Evolutionary conservation across 2,888 invertebrate species (phyloP).

Genomic region (Noctua pronuba): DNA sequence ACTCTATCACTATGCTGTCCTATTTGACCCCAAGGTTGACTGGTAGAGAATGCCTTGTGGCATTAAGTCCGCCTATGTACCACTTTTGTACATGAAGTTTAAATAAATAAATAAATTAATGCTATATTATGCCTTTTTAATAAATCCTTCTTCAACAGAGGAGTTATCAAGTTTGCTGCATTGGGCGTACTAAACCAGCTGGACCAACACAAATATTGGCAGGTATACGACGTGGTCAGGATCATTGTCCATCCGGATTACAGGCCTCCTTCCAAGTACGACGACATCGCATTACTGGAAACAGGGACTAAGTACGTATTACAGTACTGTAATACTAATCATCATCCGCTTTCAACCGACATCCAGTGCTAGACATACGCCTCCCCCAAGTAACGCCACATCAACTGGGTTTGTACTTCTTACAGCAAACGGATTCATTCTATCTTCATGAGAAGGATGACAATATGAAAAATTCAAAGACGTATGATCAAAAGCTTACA

Average conservation of each 20-base stretch:
- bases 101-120: too few relatives aligned
- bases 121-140: neutral
- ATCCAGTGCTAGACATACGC: neutral
- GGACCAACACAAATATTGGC: neutral
- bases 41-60: too few relatives aligned
- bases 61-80: too few relatives aligned
- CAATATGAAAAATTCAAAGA: too few relatives aligned
- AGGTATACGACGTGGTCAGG: constrained; percentile 23
- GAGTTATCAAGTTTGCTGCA: constrained; percentile 26
- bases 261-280: constrained; percentile 30
- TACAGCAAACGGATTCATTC: neutral
- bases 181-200: constrained; percentile 1
- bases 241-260: constrained; percentile 23
- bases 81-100: too few relatives aligned
- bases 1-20: too few relatives aligned
- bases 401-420: neutral
- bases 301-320: constrained; percentile 28
- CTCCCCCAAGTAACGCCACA: neutral
- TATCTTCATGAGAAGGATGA: neutral
- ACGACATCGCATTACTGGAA: constrained; percentile 45
- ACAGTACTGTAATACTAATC: neutral
- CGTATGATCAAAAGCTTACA: neutral
- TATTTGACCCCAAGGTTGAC: too few relatives aligned
- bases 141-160: constrained; percentile 23
- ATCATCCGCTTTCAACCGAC: neutral